phyloP scores from a whole-genome alignment of 1,140 invertebrate species.

The Trichomalopsis sarcophagae region DNA sequence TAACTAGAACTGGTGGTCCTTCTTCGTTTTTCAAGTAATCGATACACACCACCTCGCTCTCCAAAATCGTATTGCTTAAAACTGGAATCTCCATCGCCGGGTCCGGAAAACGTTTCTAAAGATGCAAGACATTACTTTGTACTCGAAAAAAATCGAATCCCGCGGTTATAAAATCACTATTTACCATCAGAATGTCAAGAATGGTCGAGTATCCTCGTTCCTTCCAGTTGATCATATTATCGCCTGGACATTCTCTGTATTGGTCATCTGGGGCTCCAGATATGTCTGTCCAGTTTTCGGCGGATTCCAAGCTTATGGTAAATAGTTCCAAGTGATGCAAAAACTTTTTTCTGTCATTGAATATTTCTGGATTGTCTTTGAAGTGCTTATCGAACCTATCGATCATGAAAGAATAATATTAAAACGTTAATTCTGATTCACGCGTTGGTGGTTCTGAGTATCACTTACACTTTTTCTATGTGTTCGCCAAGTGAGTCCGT shows the following conservation, averaged over 20 bases:
- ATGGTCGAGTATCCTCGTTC: constrained; percentile 77
- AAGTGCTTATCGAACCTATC: constrained; percentile 52
- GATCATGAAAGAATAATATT: constrained; percentile 22
- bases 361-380: constrained; percentile 52
- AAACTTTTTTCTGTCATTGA: constrained; percentile 60
- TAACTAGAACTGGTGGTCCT: constrained; percentile 60
- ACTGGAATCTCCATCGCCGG: constrained; percentile 61
- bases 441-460: not conserved
- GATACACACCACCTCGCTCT: constrained; percentile 65
- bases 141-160: not conserved
- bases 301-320: constrained; percentile 74
- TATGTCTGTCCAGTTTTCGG: constrained; percentile 77
- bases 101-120: constrained; percentile 66
- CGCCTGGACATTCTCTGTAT: constrained; percentile 76
- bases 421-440: not conserved
- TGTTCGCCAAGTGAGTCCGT: constrained; percentile 72
- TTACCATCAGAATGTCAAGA: constrained; percentile 77
- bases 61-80: constrained; percentile 63
- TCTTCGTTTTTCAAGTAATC: constrained; percentile 60
- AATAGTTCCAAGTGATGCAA: constrained; percentile 75
- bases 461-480: constrained; percentile 65
- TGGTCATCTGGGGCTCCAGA: constrained; percentile 72
- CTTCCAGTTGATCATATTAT: constrained; percentile 78
- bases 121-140: not conserved
- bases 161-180: too few relatives aligned